Evolutionary conservation across 2,113 vertebrate genomes (phyloP), one percentile per base, ranked within the genome.

Genomic region (Protomyctophum bolini): DNA sequence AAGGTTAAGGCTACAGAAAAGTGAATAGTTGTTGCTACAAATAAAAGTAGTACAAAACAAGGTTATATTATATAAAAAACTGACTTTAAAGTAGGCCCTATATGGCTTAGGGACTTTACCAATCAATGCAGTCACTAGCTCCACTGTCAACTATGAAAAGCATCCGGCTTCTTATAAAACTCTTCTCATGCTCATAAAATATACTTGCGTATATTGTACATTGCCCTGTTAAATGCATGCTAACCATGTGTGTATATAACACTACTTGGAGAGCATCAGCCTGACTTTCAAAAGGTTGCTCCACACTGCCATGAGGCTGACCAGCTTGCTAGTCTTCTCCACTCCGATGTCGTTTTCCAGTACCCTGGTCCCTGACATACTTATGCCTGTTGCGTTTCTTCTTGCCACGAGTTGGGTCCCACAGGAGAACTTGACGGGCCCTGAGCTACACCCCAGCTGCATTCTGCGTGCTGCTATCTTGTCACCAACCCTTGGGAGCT

Each of bases 1-100:
- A 80, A 72, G 60, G 66, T 76, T 86, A 83, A 89, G 86, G 83
- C 82, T 72, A 83, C 69, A 75, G 63, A 81, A 76, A 62, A 33
- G 79, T 52, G 48, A 8, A 55, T 72, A 74, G 52, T 60, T 70
- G 47, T 76, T 80, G 81, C 81, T 86, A 80, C 74, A 79, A 87
- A 83, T 72, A n/a, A 83, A 83, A 73, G 51, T 49, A 73, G 51
- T 49, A 21, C 52, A 10, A 67, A 78, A 79, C 12, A 41, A 58
- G 29, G 60, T 73, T 15, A 63, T 56, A 57, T 55, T 63, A 74
- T 61, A 66, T 33, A 61, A n/a, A 21, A 59, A 61, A 76, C 33
- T 14, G 8, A 68, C 58, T 50, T 46, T 1, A 60, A 47, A 7
- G 41, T 58, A 58, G 10, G 73, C 56, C 56, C 21, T 58, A 28